A percentile compares a stretch with the other conserved stretches of the same genome.
phyloP scores from a whole-genome alignment of 2,113 vertebrate species.

The Cavia porcellus region DNA sequence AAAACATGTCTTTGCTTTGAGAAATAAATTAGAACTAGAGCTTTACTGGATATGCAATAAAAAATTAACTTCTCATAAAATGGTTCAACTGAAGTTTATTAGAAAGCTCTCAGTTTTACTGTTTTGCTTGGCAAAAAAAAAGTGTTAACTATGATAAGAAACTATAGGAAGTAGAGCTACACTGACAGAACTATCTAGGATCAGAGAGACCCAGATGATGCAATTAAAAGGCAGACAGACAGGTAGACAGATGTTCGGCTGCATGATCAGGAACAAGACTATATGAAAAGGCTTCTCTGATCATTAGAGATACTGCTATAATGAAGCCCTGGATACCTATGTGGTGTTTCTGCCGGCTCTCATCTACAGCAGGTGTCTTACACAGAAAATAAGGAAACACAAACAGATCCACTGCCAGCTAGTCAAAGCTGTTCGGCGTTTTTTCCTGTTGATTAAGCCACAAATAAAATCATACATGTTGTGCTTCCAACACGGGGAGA shows the following conservation, averaged over 20 bases:
- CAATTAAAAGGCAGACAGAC: slow-evolving; percentile 86
- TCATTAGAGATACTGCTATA: slow-evolving; percentile 75
- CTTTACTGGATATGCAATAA: slow-evolving; percentile 46
- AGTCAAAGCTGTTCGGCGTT: slow-evolving; percentile 56
- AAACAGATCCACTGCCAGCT: slow-evolving; percentile 69
- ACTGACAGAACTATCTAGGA: slow-evolving; percentile 42
- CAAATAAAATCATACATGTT: slow-evolving; percentile 80
- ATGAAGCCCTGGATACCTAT: slow-evolving; percentile 80
- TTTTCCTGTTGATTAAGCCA: slow-evolving; percentile 75
- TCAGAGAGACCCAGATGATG: slow-evolving; percentile 73
- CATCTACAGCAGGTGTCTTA: slow-evolving; percentile 78
- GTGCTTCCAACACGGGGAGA: slow-evolving; percentile 54
- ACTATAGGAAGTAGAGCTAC: slow-evolving; percentile 60
- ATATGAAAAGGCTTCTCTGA: slow-evolving; percentile 80
- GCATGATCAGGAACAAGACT: slow-evolving; percentile 75
- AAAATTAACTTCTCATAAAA: slow-evolving; percentile 79
- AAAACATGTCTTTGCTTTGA: slow-evolving; percentile 70
- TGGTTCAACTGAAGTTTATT: slow-evolving; percentile 81
- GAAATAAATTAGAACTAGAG: slow-evolving; percentile 71
- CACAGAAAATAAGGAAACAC: slow-evolving; percentile 71
- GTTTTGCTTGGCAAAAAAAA: slow-evolving; percentile 27
- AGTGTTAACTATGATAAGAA: slow-evolving; percentile 71
- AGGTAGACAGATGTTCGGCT: slow-evolving; percentile 82
- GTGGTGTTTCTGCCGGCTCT: slow-evolving; percentile 77
- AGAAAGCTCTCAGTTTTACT: slow-evolving; percentile 71